phyloP scores from a whole-genome alignment of 2,888 invertebrate genomes.

The Nowickia ferox region DNA sequence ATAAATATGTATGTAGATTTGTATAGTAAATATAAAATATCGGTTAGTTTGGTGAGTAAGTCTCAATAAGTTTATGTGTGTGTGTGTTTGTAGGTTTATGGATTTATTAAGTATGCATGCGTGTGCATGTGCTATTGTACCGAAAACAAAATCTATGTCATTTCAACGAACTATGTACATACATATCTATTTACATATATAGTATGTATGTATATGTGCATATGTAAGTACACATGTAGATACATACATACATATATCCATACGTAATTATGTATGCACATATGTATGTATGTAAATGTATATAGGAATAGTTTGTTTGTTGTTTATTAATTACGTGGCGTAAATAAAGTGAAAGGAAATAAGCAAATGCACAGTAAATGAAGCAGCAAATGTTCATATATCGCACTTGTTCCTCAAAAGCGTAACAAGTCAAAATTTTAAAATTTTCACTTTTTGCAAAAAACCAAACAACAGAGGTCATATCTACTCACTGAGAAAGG shows the following conservation, averaged over 20 bases:
- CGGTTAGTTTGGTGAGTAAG: slow-evolving; percentile 40
- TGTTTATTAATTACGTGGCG: slow-evolving; percentile 41
- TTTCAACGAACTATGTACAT: slow-evolving; percentile 26
- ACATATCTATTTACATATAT: background rate
- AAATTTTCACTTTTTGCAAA: too few species aligned
- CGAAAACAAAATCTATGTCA: slow-evolving; percentile 60
- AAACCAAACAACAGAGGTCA: too few species aligned
- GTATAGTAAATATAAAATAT: background rate
- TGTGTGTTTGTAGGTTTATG: background rate
- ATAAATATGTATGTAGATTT: too few species aligned
- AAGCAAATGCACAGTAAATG: background rate
- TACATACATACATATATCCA: background rate
- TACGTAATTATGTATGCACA: too few species aligned
- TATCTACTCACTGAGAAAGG: too few species aligned
- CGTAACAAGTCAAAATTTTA: too few species aligned
- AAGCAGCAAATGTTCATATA: background rate
- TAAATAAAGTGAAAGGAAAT: slow-evolving; percentile 19
- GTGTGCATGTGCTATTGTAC: slow-evolving; percentile 18
- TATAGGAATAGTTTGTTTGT: background rate
- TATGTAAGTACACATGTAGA: background rate
- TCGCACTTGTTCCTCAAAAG: too few species aligned
- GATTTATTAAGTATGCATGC: slow-evolving; percentile 26
- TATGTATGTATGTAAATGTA: background rate
- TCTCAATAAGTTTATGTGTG: slow-evolving; percentile 3
- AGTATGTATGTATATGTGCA: background rate